phyloP scores from a whole-genome alignment of 2,113 vertebrate genomes.

The Sterrhoptilus dennistouni region DNA sequence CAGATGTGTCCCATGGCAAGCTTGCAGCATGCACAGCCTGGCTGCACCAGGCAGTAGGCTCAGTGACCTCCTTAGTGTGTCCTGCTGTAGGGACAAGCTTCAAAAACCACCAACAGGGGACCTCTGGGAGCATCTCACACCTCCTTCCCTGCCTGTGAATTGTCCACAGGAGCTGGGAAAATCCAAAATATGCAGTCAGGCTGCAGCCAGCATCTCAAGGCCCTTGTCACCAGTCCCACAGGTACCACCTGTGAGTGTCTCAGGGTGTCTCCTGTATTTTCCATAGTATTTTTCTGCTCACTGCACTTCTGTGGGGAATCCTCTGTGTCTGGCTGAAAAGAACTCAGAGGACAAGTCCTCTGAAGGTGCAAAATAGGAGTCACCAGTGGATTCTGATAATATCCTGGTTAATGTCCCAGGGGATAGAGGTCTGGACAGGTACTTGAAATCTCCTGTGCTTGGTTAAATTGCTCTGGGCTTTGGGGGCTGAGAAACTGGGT shows the following conservation, averaged over 20 bases:
- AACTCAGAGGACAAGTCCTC: neutral
- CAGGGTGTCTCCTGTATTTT: neutral
- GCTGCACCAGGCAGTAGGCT: neutral
- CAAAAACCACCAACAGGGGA: rapidly evolving
- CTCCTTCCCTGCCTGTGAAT: neutral
- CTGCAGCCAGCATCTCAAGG: neutral
- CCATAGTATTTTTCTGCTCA: neutral
- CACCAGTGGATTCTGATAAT: neutral
- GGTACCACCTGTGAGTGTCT: neutral
- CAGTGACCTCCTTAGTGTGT: rapidly evolving
- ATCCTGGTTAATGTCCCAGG: neutral
- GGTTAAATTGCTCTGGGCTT: slow-evolving; percentile 48
- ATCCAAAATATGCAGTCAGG: rapidly evolving
- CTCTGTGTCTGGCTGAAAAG: neutral
- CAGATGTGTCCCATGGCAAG: neutral
- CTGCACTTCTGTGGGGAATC: neutral
- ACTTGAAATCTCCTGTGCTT: neutral
- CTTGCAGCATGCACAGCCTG: neutral
- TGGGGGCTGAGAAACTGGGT: slow-evolving; percentile 4
- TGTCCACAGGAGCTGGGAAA: neutral
- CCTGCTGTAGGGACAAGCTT: neutral
- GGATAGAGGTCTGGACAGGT: neutral
- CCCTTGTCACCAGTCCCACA: neutral
- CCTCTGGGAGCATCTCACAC: neutral
- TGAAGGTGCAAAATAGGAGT: neutral